phyloP scores from a whole-genome alignment of 2,888 invertebrate species.

The Drosophila silvestris region DNA sequence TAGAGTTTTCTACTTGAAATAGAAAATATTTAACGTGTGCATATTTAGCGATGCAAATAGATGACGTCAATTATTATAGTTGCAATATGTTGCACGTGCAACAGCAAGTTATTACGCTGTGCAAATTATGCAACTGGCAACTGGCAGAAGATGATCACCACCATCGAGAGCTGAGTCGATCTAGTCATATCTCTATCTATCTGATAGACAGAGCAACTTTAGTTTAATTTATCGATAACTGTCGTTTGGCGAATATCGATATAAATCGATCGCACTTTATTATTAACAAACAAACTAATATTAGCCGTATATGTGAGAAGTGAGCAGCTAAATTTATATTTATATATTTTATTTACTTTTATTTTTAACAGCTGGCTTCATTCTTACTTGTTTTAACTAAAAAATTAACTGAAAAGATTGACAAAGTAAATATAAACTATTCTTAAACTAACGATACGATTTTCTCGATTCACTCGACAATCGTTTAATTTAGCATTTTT shows the following conservation, averaged over 20 bases:
- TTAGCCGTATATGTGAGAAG: neutral
- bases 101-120: neutral
- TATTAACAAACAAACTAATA: neutral
- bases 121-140: neutral
- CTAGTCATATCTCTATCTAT: neutral
- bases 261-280: neutral
- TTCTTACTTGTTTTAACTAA: neutral
- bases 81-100: neutral
- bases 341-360: too few species aligned
- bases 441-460: neutral
- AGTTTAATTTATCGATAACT: neutral
- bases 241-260: neutral
- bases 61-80: neutral
- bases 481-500: neutral
- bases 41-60: neutral
- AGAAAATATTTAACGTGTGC: neutral
- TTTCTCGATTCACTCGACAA: neutral
- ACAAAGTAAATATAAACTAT: neutral
- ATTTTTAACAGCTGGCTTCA: neutral
- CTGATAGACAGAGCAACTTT: neutral
- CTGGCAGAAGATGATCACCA: neutral
- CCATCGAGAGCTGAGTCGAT: neutral
- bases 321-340: neutral
- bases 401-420: neutral
- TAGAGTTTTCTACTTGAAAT: neutral